Percentiles rank a stretch among this genome's conserved stretches.
Conservation (phyloP, 2,888 invertebrate species). For the Hartigia nigra region DNA sequence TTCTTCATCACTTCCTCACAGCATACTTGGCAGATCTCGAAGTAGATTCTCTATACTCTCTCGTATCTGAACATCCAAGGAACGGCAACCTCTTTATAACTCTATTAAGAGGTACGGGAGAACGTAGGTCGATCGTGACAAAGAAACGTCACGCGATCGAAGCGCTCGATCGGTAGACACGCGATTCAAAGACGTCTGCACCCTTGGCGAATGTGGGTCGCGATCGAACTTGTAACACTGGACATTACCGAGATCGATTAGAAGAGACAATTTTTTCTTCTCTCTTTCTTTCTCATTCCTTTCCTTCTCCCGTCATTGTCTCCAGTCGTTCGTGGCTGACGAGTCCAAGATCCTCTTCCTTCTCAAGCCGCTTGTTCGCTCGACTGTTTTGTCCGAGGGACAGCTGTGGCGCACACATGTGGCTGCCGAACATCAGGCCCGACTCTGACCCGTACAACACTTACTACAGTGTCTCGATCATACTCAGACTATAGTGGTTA, state of each 20-base stretch:
- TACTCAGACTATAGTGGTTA: not conserved
- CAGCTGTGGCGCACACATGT: conserved; percentile 39
- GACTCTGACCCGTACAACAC: not conserved
- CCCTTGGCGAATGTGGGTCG: not conserved
- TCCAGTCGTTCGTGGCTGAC: not conserved
- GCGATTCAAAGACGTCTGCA: not conserved
- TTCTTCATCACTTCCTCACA: not conserved
- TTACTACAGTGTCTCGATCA: not conserved
- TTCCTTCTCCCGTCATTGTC: not conserved
- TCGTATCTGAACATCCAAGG: not conserved
- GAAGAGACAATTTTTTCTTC: not conserved
- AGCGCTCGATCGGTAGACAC: not conserved
- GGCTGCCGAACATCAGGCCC: conserved; percentile 40
- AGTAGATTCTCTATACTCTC: not conserved
- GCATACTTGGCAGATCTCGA: not conserved
- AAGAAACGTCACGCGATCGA: not conserved
- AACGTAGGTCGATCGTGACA: not conserved
- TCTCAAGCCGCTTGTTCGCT: conserved; percentile 3
- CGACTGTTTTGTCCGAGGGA: conserved; percentile 26
- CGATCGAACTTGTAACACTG: not conserved
- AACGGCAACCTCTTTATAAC: conserved; percentile 9
- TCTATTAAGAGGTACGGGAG: not conserved
- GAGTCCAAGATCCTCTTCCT: conserved; percentile 3
- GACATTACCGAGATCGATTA: not conserved
- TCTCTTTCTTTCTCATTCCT: not conserved